These are phyloP conservation scores for Oncorhynchus keta DNA, from an alignment of 2,113 vertebrate species.

Conservation along the genomic window DNA sequence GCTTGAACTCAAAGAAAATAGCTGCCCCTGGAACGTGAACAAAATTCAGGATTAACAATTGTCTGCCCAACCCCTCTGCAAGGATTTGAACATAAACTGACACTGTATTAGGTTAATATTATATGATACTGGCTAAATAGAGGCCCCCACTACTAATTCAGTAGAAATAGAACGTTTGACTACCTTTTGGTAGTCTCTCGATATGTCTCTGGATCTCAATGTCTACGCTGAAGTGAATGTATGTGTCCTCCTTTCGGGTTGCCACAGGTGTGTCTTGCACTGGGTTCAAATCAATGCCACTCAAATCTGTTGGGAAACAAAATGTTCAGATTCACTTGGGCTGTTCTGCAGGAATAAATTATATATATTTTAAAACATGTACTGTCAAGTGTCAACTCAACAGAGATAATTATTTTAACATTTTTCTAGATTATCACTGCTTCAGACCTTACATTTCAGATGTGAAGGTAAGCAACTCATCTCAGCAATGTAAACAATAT, in stretches of 20 bases:
- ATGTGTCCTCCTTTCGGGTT: conserved; percentile 90
- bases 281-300: conserved; percentile 91
- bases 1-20: conserved; percentile 99
- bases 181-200: conserved; percentile 93
- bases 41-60: neutral
- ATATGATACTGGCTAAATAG: neutral
- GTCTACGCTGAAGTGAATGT: conserved; percentile 92
- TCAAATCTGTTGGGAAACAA: conserved; percentile 79
- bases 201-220: conserved; percentile 97
- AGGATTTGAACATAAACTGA: too few relatives aligned
- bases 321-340: neutral
- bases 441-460: conserved; percentile 25
- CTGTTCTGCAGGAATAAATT: neutral
- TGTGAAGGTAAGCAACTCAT: conserved; percentile 79
- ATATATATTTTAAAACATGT: neutral
- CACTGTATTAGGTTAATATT: neutral
- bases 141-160: neutral
- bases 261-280: conserved; percentile 95
- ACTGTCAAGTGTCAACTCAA: neutral
- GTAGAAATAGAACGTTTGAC: neutral
- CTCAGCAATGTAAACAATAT: conserved; percentile 95
- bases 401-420: neutral
- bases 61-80: neutral
- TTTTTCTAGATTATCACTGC: too few relatives aligned
- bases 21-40: conserved; percentile 81